phyloP scores from a whole-genome alignment of 2,113 vertebrate species.

The Eurypyga helias region DNA sequence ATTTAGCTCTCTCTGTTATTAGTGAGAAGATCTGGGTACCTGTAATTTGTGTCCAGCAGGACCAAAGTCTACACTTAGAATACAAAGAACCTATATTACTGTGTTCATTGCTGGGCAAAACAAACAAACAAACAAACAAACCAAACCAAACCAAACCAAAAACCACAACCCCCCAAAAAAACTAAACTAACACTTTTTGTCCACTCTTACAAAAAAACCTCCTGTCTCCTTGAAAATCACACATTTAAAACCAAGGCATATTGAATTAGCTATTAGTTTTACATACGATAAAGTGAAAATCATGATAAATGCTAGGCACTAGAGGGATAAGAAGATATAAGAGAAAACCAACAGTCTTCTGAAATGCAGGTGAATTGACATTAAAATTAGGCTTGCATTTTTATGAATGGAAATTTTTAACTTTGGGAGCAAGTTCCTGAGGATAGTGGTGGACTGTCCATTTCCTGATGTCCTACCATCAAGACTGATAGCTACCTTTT shows the following conservation, averaged over 20 bases:
- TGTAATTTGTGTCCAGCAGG: not conserved
- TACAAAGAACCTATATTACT: not conserved
- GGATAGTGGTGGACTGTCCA: not conserved
- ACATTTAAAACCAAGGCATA: not conserved
- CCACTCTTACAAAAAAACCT: not conserved
- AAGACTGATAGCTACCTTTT: not conserved
- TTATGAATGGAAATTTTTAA: not conserved
- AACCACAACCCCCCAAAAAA: too few species aligned
- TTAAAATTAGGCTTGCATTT: not conserved
- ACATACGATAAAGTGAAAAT: not conserved
- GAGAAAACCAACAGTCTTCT: not conserved
- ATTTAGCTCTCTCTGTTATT: not conserved
- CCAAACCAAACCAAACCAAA: too few species aligned
- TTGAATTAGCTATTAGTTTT: not conserved
- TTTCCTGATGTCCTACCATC: not conserved
- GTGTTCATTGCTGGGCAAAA: not conserved
- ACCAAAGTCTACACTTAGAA: not conserved
- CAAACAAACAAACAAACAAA: too few species aligned
- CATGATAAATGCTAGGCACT: not conserved
- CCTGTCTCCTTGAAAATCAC: not conserved
- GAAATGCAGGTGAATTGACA: not conserved
- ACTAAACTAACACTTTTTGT: not conserved
- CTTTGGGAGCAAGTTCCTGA: not conserved
- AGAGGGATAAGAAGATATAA: not conserved
- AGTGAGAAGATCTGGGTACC: not conserved